Conservation (phyloP, 1,140 invertebrate species). For the Conus betulinus region DNA sequence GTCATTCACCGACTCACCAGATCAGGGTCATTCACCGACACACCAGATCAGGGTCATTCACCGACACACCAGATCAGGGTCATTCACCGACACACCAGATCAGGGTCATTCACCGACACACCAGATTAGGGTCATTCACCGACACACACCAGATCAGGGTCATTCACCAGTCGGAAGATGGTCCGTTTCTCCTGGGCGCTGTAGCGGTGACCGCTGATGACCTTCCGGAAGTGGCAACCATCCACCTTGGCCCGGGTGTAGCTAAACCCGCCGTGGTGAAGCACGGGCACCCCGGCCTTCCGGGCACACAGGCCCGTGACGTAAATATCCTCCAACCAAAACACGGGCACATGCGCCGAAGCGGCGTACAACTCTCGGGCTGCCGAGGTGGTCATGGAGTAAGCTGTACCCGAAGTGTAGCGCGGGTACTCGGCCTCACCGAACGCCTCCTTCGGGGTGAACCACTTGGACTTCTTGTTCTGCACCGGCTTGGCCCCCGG, state of each 20-base stretch:
- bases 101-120: conserved; percentile 38
- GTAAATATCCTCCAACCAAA: conserved; percentile 76
- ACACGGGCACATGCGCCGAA: conserved; percentile 54
- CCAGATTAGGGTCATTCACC: neutral
- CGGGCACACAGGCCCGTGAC: conserved; percentile 70
- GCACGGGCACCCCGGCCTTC: conserved; percentile 42
- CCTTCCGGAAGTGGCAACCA: conserved; percentile 51
- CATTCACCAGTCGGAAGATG: conserved; percentile 51
- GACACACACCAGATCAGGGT: neutral
- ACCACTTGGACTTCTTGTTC: conserved; percentile 75
- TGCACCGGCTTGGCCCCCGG: conserved; percentile 54
- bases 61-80: neutral
- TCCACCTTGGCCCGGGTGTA: conserved; percentile 32
- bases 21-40: neutral
- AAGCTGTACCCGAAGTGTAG: conserved; percentile 73
- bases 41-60: too few species aligned
- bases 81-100: neutral
- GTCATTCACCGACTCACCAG: neutral
- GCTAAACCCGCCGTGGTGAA: conserved; percentile 46
- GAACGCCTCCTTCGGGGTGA: conserved; percentile 69
- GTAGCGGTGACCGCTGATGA: conserved; percentile 56
- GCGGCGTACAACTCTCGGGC: conserved; percentile 62
- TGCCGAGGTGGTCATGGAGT: conserved; percentile 67
- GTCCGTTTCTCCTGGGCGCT: conserved; percentile 44
- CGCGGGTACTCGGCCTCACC: conserved; percentile 65